These are phyloP conservation scores for Agrypnus murinus DNA, from an alignment of 2,888 invertebrate species.

Conservation along the genomic window DNA sequence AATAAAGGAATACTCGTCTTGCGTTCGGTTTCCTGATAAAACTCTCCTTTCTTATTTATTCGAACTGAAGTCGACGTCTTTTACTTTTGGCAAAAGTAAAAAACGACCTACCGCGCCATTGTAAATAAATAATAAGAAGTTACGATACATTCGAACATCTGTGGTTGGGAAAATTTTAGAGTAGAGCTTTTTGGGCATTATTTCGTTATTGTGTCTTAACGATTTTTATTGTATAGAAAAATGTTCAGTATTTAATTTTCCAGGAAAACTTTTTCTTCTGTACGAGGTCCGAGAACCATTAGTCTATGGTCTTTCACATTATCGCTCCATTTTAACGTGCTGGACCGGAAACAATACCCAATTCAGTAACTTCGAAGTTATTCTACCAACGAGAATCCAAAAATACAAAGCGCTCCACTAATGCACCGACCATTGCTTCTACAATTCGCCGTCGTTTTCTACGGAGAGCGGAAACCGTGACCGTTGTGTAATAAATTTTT, in stretches of 20 bases:
- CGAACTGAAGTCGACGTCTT: slow-evolving; percentile 27
- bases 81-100: slow-evolving; percentile 20
- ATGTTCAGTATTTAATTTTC: slow-evolving; percentile 10
- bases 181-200: no score
- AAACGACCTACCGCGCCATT: slow-evolving; percentile 7
- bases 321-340: slow-evolving; percentile 43
- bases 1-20: slow-evolving; percentile 17
- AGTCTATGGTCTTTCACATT: slow-evolving; percentile 40
- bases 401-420: slow-evolving; percentile 42
- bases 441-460: slow-evolving; percentile 11
- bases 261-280: slow-evolving; percentile 20
- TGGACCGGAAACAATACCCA: slow-evolving; percentile 50
- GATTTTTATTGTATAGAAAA: slow-evolving; percentile 3
- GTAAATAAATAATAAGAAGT: slow-evolving; percentile 31
- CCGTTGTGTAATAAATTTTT: slow-evolving; percentile 18
- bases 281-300: slow-evolving; percentile 38
- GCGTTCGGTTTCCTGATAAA: slow-evolving; percentile 14
- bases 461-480: slow-evolving; percentile 15
- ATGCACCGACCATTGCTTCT: slow-evolving; percentile 27
- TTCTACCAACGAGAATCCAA: slow-evolving; percentile 39
- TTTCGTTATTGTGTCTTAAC: no score
- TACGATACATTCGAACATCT: slow-evolving; percentile 36
- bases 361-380: slow-evolving; percentile 39
- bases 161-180: slow-evolving; percentile 11
- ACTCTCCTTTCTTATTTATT: slow-evolving; percentile 33